These are phyloP conservation scores for Andrena bicolor DNA, from an alignment of 2,888 invertebrate species.

Conservation along the genomic window DNA sequence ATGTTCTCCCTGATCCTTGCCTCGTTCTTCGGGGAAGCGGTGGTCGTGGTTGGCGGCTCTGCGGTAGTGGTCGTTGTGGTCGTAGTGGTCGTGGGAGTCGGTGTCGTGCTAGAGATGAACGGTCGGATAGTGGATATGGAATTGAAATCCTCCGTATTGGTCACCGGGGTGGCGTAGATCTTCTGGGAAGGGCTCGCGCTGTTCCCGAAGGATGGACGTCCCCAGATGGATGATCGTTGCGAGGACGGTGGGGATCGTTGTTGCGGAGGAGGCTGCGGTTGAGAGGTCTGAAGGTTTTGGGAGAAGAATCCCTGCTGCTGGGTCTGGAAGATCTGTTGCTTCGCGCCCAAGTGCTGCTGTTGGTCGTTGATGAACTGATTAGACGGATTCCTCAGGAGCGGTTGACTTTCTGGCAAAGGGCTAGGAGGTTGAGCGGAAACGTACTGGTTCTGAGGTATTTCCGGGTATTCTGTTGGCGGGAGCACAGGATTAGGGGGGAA, in stretches of 20 bases:
- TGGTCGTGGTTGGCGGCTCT: slow-evolving; percentile 85
- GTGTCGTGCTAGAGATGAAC: slow-evolving; percentile 85
- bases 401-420: slow-evolving; percentile 59
- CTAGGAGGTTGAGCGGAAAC: slow-evolving; percentile 84
- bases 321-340: slow-evolving; percentile 77
- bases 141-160: slow-evolving; percentile 70
- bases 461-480: slow-evolving; percentile 66
- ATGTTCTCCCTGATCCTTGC: slow-evolving; percentile 85
- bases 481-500: slow-evolving; percentile 80
- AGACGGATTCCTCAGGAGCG: slow-evolving; percentile 54
- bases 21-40: slow-evolving; percentile 86
- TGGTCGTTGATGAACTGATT: slow-evolving; percentile 59
- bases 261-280: slow-evolving; percentile 82
- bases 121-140: slow-evolving; percentile 84
- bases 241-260: slow-evolving; percentile 73
- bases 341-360: slow-evolving; percentile 64
- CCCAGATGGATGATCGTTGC: slow-evolving; percentile 78
- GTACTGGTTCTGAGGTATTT: slow-evolving; percentile 85
- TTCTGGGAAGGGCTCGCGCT: slow-evolving; percentile 74
- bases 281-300: slow-evolving; percentile 76
- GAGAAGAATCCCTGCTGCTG: slow-evolving; percentile 80
- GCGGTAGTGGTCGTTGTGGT: slow-evolving; percentile 86
- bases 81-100: slow-evolving; percentile 84
- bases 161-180: slow-evolving; percentile 81
- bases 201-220: slow-evolving; percentile 72